Conservation (phyloP, 1,140 invertebrate species). For the Tenebrio molitor region DNA sequence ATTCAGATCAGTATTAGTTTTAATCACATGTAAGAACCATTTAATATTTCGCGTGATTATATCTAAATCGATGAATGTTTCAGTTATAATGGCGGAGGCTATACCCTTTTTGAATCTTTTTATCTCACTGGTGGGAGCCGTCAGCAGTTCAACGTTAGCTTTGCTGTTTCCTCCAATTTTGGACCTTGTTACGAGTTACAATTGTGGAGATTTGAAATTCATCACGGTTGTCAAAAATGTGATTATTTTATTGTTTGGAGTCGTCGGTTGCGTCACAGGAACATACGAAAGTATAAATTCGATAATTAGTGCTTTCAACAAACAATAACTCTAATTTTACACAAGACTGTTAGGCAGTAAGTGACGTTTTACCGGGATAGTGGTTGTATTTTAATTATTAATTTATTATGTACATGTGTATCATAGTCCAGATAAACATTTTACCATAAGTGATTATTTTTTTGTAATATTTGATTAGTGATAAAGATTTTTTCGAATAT, state of each 20-base stretch:
- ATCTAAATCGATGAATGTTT: constrained; percentile 68
- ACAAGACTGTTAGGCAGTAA: constrained; percentile 15
- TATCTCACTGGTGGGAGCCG: constrained; percentile 91
- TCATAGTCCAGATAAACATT: constrained; percentile 25
- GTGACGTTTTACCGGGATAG: constrained; percentile 28
- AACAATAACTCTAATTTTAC: constrained; percentile 13
- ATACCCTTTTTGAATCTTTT: constrained; percentile 88
- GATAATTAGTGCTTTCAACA: constrained; percentile 17
- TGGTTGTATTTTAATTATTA: constrained; percentile 33
- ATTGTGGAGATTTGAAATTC: constrained; percentile 64
- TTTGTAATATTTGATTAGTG: constrained; percentile 37
- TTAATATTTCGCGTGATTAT: background rate
- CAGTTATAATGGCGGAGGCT: constrained; percentile 83
- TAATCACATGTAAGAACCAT: constrained; percentile 82
- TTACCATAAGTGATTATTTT: constrained; percentile 20
- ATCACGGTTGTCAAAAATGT: constrained; percentile 70
- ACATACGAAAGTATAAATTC: constrained; percentile 41
- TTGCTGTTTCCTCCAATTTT: constrained; percentile 91
- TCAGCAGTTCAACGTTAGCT: constrained; percentile 87
- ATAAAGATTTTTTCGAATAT: constrained; percentile 30
- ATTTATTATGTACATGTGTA: constrained; percentile 34
- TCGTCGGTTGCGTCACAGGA: constrained; percentile 60
- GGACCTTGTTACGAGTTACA: constrained; percentile 74
- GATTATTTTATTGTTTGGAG: constrained; percentile 72
- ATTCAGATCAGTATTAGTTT: constrained; percentile 76